Percentiles rank a stretch among this genome's conserved stretches.
Evolutionary conservation across 2,113 vertebrate genomes (phyloP).

Genomic region (Caracal caracal): DNA sequence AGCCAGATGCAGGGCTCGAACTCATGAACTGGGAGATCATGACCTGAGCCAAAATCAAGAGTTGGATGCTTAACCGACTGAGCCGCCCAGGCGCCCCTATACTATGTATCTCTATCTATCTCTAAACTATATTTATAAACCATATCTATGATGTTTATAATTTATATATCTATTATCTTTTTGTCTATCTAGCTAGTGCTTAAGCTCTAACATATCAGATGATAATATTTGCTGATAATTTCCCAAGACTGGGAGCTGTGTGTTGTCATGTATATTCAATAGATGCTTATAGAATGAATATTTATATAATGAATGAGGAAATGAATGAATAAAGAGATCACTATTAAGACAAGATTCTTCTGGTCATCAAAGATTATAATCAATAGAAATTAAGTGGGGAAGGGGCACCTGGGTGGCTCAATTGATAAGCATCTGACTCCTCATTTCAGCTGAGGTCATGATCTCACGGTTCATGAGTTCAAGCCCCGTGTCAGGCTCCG

Average conservation of each 20-base stretch:
- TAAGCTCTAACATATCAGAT: background rate
- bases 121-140: background rate
- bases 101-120: too few relatives aligned
- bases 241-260: background rate
- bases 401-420: too few relatives aligned
- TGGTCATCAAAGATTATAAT: background rate
- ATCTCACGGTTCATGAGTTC: too few relatives aligned
- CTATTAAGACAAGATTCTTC: background rate
- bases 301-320: background rate
- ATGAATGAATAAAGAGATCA: background rate
- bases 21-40: too few relatives aligned
- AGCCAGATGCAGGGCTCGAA: too few relatives aligned
- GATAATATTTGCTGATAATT: background rate
- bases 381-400: background rate
- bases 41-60: too few relatives aligned
- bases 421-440: too few relatives aligned
- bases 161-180: background rate
- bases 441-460: too few relatives aligned
- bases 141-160: background rate
- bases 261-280: background rate
- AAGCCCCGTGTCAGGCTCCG: too few relatives aligned
- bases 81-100: too few relatives aligned
- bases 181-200: background rate
- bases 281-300: background rate
- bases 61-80: too few relatives aligned